Base-by-base conservation (phyloP, 2,113 vertebrate genomes). In the Brachypteracias leptosomus region DNA sequence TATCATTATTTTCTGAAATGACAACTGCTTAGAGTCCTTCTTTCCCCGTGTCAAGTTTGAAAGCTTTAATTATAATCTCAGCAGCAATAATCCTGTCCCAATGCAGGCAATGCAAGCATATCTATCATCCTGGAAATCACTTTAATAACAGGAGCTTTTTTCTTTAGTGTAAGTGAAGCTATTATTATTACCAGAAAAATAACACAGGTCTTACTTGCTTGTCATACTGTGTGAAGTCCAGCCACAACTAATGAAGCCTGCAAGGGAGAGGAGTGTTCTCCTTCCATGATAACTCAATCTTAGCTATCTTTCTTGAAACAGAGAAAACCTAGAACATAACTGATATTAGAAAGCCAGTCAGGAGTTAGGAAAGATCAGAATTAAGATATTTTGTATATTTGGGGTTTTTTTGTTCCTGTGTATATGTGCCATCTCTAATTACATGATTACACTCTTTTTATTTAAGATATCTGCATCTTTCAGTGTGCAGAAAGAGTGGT, bases 51-150 rank as follows among this genome's bases (percentile, higher is more conserved):
- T 74, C 79, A 83, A 4, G 62, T 82, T 67, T 77, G 79, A 96
- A 94, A 84, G 63, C 79, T 86, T 90, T 94, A 94, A 70, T 93
- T 91, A 84, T 83, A 73, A 83, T 93, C 51, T 88, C 63, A 70
- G 18, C 72, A 93, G 75, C 68, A 63, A 62, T 84, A 80, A 88
- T 74, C 85, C 70, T 83, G 36, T 92, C 86, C 72, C 51, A 46
- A 4, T 90, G 44, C 31, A 65, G 46, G 70, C 55, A 76, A 7
- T 70, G 55, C 54, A 86, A 75, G 58, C 29, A 3, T 86, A 88
- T 88, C 63, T 88, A 13, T 76, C 13, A 9, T 82, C 62, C 74
- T 85, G 58, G 75, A 89, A 85, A 76, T 82, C 55, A 82, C 21
- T 82, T 79, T 67, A 72, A 68, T 88, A 91, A 78, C 44, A 73